phyloP scores from a whole-genome alignment of 37 sponge, comb jelly and placozoan genomes.

The Halichondria panicea region DNA sequence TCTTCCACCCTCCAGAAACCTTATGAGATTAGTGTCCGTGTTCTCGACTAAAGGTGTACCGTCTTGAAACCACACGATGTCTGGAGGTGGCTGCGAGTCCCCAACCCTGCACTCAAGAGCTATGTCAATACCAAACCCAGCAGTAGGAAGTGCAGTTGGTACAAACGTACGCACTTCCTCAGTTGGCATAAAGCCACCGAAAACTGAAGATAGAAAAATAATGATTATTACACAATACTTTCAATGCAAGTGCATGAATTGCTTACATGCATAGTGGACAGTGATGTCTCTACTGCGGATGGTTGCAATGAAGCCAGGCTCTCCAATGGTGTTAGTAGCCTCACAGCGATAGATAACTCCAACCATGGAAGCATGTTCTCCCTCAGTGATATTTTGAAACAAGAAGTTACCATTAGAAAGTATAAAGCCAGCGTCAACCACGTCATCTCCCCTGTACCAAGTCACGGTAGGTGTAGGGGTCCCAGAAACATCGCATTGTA shows the following conservation, averaged over 20 bases:
- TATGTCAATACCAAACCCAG: not conserved
- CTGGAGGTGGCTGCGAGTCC: slow-evolving; percentile 19
- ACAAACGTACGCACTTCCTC: not conserved
- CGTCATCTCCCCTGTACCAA: slow-evolving; percentile 25
- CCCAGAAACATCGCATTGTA: slow-evolving; percentile 46
- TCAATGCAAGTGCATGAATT: not conserved
- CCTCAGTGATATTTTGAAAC: slow-evolving; percentile 41
- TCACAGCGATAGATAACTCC: slow-evolving; percentile 54
- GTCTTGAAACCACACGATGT: slow-evolving; percentile 10
- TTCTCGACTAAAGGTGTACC: too few relatives aligned
- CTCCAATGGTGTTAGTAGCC: slow-evolving; percentile 45
- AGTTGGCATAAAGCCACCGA: slow-evolving; percentile 12
- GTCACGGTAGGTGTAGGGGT: slow-evolving; percentile 35
- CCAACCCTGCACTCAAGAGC: slow-evolving; percentile 31
- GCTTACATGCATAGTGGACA: slow-evolving; percentile 42
- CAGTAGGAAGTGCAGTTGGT: not conserved
- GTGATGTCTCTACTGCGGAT: slow-evolving; percentile 47
- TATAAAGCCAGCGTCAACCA: not conserved
- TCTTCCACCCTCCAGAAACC: too few relatives aligned
- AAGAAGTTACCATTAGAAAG: too few relatives aligned
- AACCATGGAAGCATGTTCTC: slow-evolving; percentile 7
- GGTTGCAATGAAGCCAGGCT: slow-evolving; percentile 6
- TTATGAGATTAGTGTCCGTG: too few relatives aligned
- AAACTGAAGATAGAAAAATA: slow-evolving; percentile 18
- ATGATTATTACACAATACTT: not conserved